Percentiles rank a stretch among this genome's conserved stretches.
phyloP scores from a whole-genome alignment of 2,113 vertebrate species.

The Nothobranchius furzeri region DNA sequence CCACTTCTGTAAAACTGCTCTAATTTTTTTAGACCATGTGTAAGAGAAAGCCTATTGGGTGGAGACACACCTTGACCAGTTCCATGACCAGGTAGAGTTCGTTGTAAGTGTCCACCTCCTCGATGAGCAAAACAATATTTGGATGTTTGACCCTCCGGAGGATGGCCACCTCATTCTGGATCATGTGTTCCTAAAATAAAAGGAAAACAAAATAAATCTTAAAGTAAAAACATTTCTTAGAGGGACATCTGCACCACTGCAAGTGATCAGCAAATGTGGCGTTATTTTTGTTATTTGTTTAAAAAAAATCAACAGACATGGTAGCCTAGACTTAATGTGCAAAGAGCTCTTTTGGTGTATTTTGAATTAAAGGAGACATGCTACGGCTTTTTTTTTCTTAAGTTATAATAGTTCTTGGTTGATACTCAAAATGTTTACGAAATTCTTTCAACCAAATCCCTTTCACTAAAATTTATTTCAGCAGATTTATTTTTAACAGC shows the following conservation, averaged over 20 bases:
- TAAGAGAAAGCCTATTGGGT: background rate
- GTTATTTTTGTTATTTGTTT: background rate
- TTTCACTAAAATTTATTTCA: too few species aligned
- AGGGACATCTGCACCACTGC: background rate
- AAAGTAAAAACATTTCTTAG: background rate
- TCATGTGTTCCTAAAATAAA: constrained; percentile 92
- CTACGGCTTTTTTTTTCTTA: too few species aligned
- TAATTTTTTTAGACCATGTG: constrained; percentile 19
- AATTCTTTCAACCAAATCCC: too few species aligned
- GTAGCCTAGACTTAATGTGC: background rate
- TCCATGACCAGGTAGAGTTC: constrained; percentile 99
- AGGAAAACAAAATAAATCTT: constrained; percentile 5
- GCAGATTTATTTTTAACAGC: too few species aligned
- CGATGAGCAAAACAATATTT: constrained; percentile 96
- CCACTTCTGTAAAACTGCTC: background rate
- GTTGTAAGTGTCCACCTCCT: constrained; percentile 96
- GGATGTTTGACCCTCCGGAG: constrained; percentile 96
- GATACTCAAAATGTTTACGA: too few species aligned
- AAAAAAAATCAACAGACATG: too few species aligned
- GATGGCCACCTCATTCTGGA: constrained; percentile 98
- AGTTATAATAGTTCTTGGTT: too few species aligned
- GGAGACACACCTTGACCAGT: constrained; percentile 89
- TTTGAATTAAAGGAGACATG: too few species aligned
- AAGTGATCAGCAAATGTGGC: background rate
- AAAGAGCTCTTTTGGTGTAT: too few species aligned